Conservation (phyloP, 2,797 vertebrate genomes). For the Clarias pachynema region DNA sequence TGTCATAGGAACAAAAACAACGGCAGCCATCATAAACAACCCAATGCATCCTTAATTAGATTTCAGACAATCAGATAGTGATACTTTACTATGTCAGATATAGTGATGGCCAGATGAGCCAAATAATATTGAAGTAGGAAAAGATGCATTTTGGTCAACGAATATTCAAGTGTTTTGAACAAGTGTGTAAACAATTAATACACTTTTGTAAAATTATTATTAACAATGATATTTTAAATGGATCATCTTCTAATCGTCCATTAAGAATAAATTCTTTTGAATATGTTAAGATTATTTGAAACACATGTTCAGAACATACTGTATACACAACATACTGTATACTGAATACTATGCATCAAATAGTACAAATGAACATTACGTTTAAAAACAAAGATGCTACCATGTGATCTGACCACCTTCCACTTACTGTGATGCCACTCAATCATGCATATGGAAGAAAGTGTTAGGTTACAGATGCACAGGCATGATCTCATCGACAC, state of each 20-base stretch:
- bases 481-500: conserved; percentile 70
- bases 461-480: conserved; percentile 55
- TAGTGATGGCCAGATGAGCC: not conserved
- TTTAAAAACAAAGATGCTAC: not conserved
- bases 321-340: not conserved
- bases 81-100: not conserved
- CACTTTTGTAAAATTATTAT: not conserved
- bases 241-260: not conserved
- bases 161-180: not conserved
- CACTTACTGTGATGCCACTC: conserved; percentile 35
- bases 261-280: not conserved
- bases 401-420: conserved; percentile 14
- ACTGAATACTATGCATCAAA: not conserved
- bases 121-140: not conserved
- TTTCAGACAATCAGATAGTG: not conserved
- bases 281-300: not conserved
- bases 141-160: not conserved
- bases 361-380: not conserved
- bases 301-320: not conserved
- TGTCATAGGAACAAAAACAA: not conserved
- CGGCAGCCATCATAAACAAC: not conserved
- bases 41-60: not conserved
- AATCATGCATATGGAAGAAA: conserved; percentile 42
- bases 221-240: not conserved
- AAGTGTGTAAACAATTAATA: not conserved